Evolutionary conservation across 1,140 invertebrate species (phyloP).

Genomic region (Marisa cornuarietis): DNA sequence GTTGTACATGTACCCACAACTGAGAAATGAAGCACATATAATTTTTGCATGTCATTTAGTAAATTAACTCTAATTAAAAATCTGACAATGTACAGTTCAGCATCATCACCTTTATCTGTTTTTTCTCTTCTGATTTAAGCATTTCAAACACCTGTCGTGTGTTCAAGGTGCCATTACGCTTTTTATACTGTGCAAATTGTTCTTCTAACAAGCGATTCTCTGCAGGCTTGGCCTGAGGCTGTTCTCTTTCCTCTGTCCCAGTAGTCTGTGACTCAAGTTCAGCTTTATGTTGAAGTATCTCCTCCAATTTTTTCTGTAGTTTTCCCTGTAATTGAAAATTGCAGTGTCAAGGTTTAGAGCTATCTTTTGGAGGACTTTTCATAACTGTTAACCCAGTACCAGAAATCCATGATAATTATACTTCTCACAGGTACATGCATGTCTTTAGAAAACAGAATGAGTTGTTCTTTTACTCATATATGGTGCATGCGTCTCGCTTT

Average conservation of each 20-base stretch:
- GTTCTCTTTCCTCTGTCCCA: slow-evolving; percentile 28
- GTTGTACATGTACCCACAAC: too few relatives aligned
- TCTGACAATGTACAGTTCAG: too few relatives aligned
- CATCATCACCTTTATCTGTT: slow-evolving; percentile 46
- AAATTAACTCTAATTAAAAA: too few relatives aligned
- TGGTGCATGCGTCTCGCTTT: too few relatives aligned
- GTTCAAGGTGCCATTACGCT: slow-evolving; percentile 54
- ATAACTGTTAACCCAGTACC: too few relatives aligned
- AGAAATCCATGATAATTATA: too few relatives aligned
- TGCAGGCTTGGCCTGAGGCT: background rate
- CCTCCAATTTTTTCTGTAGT: slow-evolving; percentile 33
- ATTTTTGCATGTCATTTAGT: too few relatives aligned
- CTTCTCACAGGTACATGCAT: too few relatives aligned
- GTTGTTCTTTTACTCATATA: too few relatives aligned
- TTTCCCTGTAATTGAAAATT: slow-evolving; percentile 18
- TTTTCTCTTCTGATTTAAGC: slow-evolving; percentile 55
- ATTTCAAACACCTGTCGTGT: slow-evolving; percentile 57
- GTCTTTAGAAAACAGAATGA: too few relatives aligned
- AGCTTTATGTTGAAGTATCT: slow-evolving; percentile 34
- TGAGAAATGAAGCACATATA: too few relatives aligned
- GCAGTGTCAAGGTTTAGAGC: background rate
- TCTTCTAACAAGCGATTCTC: slow-evolving; percentile 41
- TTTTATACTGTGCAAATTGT: slow-evolving; percentile 49
- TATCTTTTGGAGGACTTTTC: too few relatives aligned
- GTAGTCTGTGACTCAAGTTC: slow-evolving; percentile 13